Evolutionary conservation across 2,113 vertebrate genomes (phyloP).

Genomic region (Nannobrachium achirus): DNA sequence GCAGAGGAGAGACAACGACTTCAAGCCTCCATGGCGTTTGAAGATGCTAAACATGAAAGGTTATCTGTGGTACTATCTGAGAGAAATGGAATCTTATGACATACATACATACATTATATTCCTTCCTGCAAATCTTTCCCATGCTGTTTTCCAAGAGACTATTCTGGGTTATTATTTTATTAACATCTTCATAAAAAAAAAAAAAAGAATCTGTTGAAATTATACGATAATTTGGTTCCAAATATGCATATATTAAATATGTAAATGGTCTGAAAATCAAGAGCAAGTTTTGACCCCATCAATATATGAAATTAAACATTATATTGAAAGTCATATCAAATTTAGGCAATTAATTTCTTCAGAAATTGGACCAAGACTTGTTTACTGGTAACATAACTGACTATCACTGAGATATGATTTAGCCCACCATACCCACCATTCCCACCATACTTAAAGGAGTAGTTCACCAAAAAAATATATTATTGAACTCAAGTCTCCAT

Average conservation of each 20-base stretch:
- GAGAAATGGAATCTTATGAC: conserved; percentile 58
- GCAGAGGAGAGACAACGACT: conserved; percentile 67
- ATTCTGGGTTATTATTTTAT: conserved; percentile 35
- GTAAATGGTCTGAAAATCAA: too few species aligned
- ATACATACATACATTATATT: conserved; percentile 42
- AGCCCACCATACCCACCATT: too few species aligned
- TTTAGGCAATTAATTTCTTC: not conserved
- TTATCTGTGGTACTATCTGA: conserved; percentile 59
- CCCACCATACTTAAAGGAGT: too few species aligned
- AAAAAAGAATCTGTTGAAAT: not conserved
- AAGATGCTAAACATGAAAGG: conserved; percentile 78
- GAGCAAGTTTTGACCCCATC: conserved; percentile 22
- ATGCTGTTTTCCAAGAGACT: conserved; percentile 44
- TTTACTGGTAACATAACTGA: conserved; percentile 2
- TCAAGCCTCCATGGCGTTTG: conserved; percentile 69
- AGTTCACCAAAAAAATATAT: too few species aligned
- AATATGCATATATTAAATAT: conserved; percentile 10
- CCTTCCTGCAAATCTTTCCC: conserved; percentile 29
- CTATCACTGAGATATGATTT: too few species aligned
- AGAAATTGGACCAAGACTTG: not conserved
- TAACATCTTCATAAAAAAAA: conserved; percentile 41
- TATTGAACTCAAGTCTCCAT: too few species aligned
- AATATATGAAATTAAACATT: conserved; percentile 21
- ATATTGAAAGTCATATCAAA: not conserved
- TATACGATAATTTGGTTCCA: conserved; percentile 5